Evolutionary conservation across 1,140 invertebrate genomes (phyloP), one percentile per base, ranked within the genome.

Genomic region (Drosophila mojavensis): DNA sequence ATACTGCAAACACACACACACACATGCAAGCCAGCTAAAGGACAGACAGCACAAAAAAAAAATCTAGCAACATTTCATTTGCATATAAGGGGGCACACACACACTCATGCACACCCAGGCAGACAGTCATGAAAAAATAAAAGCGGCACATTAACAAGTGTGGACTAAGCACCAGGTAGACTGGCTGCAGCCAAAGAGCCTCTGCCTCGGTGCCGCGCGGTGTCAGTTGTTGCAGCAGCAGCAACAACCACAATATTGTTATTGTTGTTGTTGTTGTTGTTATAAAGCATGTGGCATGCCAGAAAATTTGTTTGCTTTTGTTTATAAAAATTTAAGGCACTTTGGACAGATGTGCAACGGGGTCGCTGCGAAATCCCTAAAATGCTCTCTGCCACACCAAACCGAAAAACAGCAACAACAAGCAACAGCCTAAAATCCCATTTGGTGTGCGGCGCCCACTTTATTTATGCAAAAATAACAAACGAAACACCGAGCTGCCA

Each of bases 391-490:
- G 50, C 50, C 58, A 2, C 3, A 3, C 20, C 20, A 24, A 17
- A 28, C 41, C 30, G 20, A n/a, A 36, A 36, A 62, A 43, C 56
- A 48, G 33, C 51, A 67, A 64, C 79, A 72, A 79, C 65, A 77
- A 48, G 33, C 51, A 67, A 64, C 79, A 72, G 83, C 65, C 81
- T 76, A 80, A 85, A 88, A 88, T 88, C 85, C 84, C 84, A 88
- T 88, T 88, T 88, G 28, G 80, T 83, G 80, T 63, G 59, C 62
- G 47, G 50, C 51, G 58, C 20, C 60, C 63, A 76, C 61, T 84
- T 88, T 88, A 88, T 88, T 88, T 88, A 88, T 88, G 84, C 83
- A 88, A 88, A 88, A 89, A 89, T 88, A 88, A 88, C 84, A 88
- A 88, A 86, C 82, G 43, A 82, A 85, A 66, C 72, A 72, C 41